Percentiles rank a stretch among this genome's conserved stretches.
phyloP scores from a whole-genome alignment of 2,113 vertebrate species.

The Microcebus jonahi region DNA sequence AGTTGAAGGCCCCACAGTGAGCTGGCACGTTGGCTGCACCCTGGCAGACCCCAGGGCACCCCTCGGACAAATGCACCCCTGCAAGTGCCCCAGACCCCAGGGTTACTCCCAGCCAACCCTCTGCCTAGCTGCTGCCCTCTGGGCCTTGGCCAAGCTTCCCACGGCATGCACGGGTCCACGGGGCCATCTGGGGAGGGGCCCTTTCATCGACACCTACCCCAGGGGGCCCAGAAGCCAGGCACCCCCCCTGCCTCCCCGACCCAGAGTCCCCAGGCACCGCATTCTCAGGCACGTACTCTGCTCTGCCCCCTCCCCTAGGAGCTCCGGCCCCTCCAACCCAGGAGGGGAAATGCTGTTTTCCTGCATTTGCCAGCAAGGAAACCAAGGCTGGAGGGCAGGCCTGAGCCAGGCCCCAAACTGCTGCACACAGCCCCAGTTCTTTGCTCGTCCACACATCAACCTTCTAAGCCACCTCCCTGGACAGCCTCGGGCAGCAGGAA shows the following conservation, averaged over 20 bases:
- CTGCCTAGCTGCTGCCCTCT: too few species aligned
- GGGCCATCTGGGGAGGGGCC: neutral
- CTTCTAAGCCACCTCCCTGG: neutral
- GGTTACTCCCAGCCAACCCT: rapidly evolving
- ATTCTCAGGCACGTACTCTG: too few species aligned
- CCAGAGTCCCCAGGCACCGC: too few species aligned
- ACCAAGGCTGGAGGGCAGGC: neutral
- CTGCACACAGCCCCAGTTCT: rapidly evolving
- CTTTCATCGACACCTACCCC: neutral
- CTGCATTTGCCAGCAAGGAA: rapidly evolving
- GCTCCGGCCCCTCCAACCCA: too few species aligned
- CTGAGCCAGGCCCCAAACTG: neutral
- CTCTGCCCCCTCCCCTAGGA: neutral
- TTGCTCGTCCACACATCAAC: rapidly evolving
- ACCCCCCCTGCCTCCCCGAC: too few species aligned
- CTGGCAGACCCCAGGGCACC: rapidly evolving
- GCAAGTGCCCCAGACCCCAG: too few species aligned
- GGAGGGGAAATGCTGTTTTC: rapidly evolving
- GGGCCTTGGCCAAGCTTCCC: neutral
- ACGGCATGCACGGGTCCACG: too few species aligned
- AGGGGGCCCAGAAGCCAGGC: neutral
- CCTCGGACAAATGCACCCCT: neutral
- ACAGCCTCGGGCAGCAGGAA: neutral
- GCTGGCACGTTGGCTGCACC: rapidly evolving
- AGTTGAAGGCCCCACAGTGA: rapidly evolving